Percentiles rank a stretch among this genome's conserved stretches.
These are phyloP conservation scores for Drepanosiphum platanoidis DNA, from an alignment of 2,888 invertebrate genomes.

Conservation along the genomic window DNA sequence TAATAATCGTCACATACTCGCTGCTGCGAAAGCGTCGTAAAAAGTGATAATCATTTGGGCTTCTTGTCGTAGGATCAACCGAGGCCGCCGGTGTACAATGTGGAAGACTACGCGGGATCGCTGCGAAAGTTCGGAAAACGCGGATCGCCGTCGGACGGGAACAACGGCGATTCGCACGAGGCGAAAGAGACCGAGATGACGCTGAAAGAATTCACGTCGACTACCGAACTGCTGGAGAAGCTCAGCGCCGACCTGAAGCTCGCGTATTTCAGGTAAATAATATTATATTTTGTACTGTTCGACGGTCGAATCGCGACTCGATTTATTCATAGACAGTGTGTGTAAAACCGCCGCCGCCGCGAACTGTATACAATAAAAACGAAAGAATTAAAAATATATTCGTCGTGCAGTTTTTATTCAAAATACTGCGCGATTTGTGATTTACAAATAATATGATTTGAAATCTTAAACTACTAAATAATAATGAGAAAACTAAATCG, in stretches of 20 bases:
- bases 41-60: background rate
- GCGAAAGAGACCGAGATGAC: conserved; percentile 76
- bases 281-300: background rate
- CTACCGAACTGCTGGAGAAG: conserved; percentile 87
- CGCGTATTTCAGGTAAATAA: conserved; percentile 83
- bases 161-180: conserved; percentile 23
- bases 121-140: conserved; percentile 76
- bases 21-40: no score
- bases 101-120: conserved; percentile 86
- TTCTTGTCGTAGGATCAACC: conserved; percentile 66
- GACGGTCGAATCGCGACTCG: no score
- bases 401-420: no score
- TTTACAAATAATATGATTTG: no score
- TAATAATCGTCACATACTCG: no score
- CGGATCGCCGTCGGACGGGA: conserved; percentile 43
- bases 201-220: conserved; percentile 84
- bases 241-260: conserved; percentile 85
- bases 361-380: no score
- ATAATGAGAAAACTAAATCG: no score
- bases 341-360: background rate
- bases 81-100: conserved; percentile 88
- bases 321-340: no score
- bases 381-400: no score
- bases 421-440: no score
- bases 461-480: no score